These are phyloP conservation scores for Dorcus hopei DNA, from an alignment of 2,888 invertebrate genomes.

Conservation along the genomic window DNA sequence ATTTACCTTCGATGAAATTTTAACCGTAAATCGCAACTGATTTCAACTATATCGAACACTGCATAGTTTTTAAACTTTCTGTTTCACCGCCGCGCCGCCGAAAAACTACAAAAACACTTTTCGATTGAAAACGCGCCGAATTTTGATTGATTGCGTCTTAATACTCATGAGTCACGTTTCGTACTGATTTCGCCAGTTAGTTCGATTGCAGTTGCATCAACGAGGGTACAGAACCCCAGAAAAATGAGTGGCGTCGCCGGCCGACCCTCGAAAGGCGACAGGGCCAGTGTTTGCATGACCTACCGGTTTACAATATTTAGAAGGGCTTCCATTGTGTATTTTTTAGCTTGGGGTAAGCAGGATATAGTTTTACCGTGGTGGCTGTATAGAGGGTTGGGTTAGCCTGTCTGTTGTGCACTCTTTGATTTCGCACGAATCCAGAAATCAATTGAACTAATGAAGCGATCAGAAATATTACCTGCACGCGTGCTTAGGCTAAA, in stretches of 20 bases:
- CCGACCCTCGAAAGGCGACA: conserved; percentile 17
- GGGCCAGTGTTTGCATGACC: conserved; percentile 33
- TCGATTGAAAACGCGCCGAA: neutral
- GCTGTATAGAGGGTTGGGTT: neutral
- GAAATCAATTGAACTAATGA: too few species aligned
- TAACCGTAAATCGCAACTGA: too few species aligned
- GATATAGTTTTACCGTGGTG: conserved; percentile 17
- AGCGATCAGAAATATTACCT: too few species aligned
- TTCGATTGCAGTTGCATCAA: conserved; percentile 39
- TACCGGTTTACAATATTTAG: conserved; percentile 39
- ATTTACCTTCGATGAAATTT: too few species aligned
- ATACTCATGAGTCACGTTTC: conserved; percentile 39
- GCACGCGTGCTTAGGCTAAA: too few species aligned
- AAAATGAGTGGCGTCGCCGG: conserved; percentile 26
- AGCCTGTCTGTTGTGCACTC: too few species aligned
- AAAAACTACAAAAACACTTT: too few species aligned
- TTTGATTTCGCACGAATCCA: too few species aligned
- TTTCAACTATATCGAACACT: too few species aligned
- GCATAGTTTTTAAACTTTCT: too few species aligned
- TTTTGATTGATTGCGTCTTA: conserved; percentile 34
- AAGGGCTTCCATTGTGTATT: conserved; percentile 35
- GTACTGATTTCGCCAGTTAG: conserved; percentile 39
- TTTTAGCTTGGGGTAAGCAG: conserved; percentile 29
- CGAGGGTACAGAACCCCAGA: conserved; percentile 40
- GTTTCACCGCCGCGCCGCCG: too few species aligned